Base-by-base conservation (phyloP, 2,113 vertebrate genomes). In the Toxostoma redivivum region DNA sequence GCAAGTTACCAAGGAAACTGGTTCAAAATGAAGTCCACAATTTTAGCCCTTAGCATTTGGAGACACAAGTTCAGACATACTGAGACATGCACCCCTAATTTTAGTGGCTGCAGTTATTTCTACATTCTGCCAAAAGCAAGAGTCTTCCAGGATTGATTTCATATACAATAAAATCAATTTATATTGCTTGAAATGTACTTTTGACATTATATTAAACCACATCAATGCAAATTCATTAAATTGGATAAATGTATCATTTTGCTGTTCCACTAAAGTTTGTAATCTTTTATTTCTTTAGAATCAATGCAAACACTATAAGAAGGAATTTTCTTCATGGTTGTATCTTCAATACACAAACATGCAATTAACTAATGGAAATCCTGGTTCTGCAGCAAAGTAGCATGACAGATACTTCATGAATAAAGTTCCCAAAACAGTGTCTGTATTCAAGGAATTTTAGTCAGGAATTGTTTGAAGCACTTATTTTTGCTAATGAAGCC, bases 341-440 rank as follows among this genome's bases (percentile, higher is more conserved):
- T 70, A 25, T 73, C 25, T 87, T 78, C 60, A 35, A 13, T 37
- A 40, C 23, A n/a, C 8, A 57, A 66, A 62, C 4, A 7, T 6
- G 57, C 11, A 47, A n/a, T 61, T 40, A 87, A 58, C 2, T 8
- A 23, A 3, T 38, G 40, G 31, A 53, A 74, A 33, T 70, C 45
- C 22, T 70, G 58, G 19, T 57, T 91, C 16, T 81, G 37, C 28
- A 64, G 33, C 12, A 69, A 80, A 88, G 4, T 23, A 35, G 15
- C 30, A 35, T 0, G 0, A 17, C 19, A 71, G 15, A 42, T 15
- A 22, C 1, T n/a, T 19, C 66, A 76, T 33, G 33, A 15, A 25
- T 27, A 10, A 3, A n/a, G 25, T 11, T 88, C 9, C 37, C 45
- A 21, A 79, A 82, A 31, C 5, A 8, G 3, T 7, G 22, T 25